Conservation (phyloP, 2,797 vertebrate genomes). For the Acomys russatus region DNA sequence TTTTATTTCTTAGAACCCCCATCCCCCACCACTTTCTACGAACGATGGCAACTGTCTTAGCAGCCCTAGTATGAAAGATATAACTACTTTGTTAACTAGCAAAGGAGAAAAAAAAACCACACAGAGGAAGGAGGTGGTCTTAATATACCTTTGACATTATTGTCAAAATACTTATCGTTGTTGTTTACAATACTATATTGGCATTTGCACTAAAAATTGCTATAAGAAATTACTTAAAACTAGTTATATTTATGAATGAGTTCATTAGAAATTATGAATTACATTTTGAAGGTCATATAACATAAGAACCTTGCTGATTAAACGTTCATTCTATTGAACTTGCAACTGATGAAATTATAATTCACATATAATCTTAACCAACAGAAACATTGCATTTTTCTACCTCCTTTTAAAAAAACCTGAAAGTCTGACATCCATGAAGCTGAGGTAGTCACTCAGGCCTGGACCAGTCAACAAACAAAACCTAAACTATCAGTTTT, state of each 20-base stretch:
- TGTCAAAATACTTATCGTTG: conserved; percentile 51
- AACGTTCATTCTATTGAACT: conserved; percentile 52
- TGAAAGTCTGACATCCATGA: conserved; percentile 85
- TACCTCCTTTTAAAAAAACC: conserved; percentile 82
- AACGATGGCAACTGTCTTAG: conserved; percentile 75
- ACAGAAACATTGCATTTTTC: conserved; percentile 87
- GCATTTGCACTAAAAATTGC: conserved; percentile 46
- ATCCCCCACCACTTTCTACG: conserved; percentile 83
- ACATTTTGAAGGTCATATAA: conserved; percentile 68
- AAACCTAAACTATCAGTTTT: conserved; percentile 87
- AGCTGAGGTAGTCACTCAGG: conserved; percentile 89
- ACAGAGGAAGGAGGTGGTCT: background rate
- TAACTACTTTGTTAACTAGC: conserved; percentile 24
- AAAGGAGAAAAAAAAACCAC: background rate
- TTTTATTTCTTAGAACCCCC: conserved; percentile 88
- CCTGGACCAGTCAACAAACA: conserved; percentile 87
- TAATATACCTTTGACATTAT: conserved; percentile 58
- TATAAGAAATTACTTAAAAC: conserved; percentile 51
- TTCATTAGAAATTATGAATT: conserved; percentile 52
- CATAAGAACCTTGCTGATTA: conserved; percentile 49
- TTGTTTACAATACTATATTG: conserved; percentile 48
- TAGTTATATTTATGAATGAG: conserved; percentile 55
- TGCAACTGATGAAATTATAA: conserved; percentile 70
- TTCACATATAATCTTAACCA: conserved; percentile 52
- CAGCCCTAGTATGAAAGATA: conserved; percentile 50